Evolutionary conservation across 1,140 invertebrate genomes (phyloP).

Genomic region (Apis cerana): DNA sequence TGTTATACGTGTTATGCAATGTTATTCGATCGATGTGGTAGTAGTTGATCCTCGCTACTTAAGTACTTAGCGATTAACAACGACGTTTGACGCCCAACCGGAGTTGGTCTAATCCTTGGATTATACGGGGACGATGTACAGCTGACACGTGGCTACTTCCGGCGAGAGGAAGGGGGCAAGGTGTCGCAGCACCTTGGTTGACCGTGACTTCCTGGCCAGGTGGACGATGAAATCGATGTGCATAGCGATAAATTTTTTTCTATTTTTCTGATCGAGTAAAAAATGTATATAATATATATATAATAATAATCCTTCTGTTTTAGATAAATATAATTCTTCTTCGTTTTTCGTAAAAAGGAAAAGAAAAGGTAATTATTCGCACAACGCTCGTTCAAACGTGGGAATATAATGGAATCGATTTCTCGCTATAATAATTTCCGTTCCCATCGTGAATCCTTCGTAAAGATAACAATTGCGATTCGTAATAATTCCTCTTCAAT

Average conservation of each 20-base stretch:
- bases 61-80: neutral
- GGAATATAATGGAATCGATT: too few species aligned
- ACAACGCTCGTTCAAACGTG: too few species aligned
- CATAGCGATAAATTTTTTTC: too few species aligned
- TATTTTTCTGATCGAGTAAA: too few species aligned
- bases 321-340: too few species aligned
- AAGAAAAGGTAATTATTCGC: too few species aligned
- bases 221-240: neutral
- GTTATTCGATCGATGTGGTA: neutral
- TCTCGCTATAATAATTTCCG: neutral
- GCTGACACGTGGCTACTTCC: conserved; percentile 17
- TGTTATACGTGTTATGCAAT: too few species aligned
- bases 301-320: too few species aligned
- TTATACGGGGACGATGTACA: conserved; percentile 15
- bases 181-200: neutral
- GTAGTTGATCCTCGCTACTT: neutral
- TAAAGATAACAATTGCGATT: neutral
- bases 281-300: too few species aligned
- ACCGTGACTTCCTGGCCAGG: neutral
- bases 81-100: neutral
- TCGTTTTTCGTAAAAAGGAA: too few species aligned
- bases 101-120: conserved; percentile 5
- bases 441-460: neutral
- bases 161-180: neutral
- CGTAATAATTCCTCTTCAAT: neutral